Evolutionary conservation across 2,888 invertebrate species (phyloP).

Genomic region (Apocheima hispidaria): DNA sequence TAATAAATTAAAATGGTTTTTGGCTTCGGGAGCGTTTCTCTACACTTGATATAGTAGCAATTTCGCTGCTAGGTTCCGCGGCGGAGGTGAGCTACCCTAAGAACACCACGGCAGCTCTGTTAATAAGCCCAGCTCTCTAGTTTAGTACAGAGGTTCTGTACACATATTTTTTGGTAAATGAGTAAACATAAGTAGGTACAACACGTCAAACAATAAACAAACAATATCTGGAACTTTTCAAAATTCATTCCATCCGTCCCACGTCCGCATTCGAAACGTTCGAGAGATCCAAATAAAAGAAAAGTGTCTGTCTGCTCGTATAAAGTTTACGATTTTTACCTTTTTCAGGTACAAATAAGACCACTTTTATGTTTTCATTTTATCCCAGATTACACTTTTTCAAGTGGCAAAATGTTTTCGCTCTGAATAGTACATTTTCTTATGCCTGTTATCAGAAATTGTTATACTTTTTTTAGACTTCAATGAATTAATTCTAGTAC

Average conservation of each 20-base stretch:
- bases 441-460: background rate
- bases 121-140: no score
- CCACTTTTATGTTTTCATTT: conserved; percentile 54
- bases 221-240: conserved; percentile 38
- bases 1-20: no score
- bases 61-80: no score
- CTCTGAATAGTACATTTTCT: background rate
- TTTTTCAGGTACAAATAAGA: conserved; percentile 48
- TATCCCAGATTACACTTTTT: conserved; percentile 45
- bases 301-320: conserved; percentile 50
- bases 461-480: background rate
- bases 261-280: conserved; percentile 43
- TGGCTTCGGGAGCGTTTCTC: no score
- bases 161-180: no score
- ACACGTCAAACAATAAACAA: conserved; percentile 14
- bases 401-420: conserved; percentile 34
- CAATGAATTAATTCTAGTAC: background rate
- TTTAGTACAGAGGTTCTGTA: no score
- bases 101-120: no score
- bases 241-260: conserved; percentile 40
- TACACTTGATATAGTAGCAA: no score
- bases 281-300: conserved; percentile 45
- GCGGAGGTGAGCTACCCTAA: no score
- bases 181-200: background rate
- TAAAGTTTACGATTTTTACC: conserved; percentile 54